These are phyloP conservation scores for Apostichopus leukothele DNA, from an alignment of 53 echinoderm and acorn worm species.

Conservation along the genomic window DNA sequence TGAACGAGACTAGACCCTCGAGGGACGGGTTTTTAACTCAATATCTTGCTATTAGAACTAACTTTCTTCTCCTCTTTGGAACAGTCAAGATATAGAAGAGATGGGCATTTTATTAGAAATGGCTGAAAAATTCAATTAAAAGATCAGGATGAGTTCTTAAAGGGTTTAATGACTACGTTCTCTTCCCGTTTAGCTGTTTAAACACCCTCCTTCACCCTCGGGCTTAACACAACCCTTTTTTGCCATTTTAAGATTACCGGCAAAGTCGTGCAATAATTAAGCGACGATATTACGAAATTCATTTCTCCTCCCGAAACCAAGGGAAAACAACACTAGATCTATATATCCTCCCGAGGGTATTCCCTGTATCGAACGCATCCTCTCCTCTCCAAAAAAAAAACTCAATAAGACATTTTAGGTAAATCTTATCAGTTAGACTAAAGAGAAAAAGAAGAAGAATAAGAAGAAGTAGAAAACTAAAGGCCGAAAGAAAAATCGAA, in stretches of 20 bases:
- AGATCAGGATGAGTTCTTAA: constrained; percentile 38
- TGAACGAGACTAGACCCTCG: constrained; percentile 16
- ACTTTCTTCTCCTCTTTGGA: constrained; percentile 22
- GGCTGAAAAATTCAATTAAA: constrained; percentile 45
- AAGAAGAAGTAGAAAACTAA: not conserved
- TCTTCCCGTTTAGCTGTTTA: constrained; percentile 47
- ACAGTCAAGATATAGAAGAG: constrained; percentile 5
- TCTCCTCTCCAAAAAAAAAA: not conserved
- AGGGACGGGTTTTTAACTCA: not conserved
- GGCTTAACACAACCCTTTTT: constrained; percentile 49
- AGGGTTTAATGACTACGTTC: constrained; percentile 42
- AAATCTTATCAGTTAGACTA: constrained; percentile 16
- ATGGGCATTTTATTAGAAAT: constrained; percentile 21
- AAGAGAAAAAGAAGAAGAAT: not conserved
- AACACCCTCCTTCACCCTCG: constrained; percentile 32
- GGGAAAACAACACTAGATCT: constrained; percentile 22
- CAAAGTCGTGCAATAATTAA: constrained; percentile 40
- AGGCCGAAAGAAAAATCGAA: constrained; percentile 26
- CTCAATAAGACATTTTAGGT: constrained; percentile 42
- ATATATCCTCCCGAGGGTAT: constrained; percentile 20
- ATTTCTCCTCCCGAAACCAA: constrained; percentile 36
- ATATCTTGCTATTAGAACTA: not conserved
- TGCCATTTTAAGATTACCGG: constrained; percentile 35
- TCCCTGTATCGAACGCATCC: constrained; percentile 43
- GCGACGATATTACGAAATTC: constrained; percentile 44